Percentiles rank a stretch among this genome's conserved stretches.
Conservation (phyloP, 1,140 invertebrate species). For the Eulimnadia texana region DNA sequence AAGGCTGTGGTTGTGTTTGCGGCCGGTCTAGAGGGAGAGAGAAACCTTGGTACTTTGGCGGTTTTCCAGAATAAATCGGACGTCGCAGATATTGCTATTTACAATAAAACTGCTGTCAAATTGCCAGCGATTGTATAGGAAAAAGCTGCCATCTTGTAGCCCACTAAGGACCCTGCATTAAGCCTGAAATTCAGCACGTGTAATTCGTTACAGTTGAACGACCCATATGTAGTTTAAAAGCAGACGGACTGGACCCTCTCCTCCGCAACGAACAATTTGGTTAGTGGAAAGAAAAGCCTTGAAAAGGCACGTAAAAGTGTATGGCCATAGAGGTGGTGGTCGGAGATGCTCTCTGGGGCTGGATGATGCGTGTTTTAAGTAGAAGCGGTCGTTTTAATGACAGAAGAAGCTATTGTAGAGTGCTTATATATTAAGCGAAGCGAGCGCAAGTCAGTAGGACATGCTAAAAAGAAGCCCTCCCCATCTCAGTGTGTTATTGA, state of each 20-base stretch:
- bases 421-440: not conserved
- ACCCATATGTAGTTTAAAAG: too few species aligned
- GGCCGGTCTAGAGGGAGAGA: not conserved
- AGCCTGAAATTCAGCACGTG: not conserved
- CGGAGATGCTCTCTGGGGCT: not conserved
- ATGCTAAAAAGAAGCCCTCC: not conserved
- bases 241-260: too few species aligned
- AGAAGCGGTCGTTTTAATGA: not conserved
- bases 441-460: not conserved
- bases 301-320: not conserved
- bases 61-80: not conserved
- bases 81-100: not conserved
- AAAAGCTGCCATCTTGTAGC: not conserved
- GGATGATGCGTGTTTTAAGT: not conserved
- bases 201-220: not conserved
- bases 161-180: not conserved
- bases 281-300: too few species aligned
- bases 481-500: not conserved
- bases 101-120: not conserved
- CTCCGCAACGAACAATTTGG: too few species aligned
- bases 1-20: too few species aligned
- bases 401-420: not conserved
- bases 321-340: not conserved
- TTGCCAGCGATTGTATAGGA: not conserved
- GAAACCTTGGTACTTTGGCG: not conserved